These are phyloP conservation scores for Drosophila bocqueti DNA, from an alignment of 1,140 invertebrate genomes.

Conservation along the genomic window DNA sequence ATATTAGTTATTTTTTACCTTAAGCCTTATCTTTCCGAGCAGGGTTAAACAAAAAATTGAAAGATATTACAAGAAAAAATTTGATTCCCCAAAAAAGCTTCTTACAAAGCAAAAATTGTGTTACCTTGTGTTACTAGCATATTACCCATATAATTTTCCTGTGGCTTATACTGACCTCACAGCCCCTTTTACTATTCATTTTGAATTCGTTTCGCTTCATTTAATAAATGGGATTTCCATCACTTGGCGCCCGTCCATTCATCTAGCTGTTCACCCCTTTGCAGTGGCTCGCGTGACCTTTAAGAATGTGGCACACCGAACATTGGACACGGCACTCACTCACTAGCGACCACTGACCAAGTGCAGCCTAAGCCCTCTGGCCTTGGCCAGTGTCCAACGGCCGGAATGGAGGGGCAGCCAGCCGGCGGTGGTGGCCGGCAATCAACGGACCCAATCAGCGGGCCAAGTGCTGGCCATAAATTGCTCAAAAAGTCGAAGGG, in stretches of 20 bases:
- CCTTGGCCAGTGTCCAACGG: slow-evolving; percentile 58
- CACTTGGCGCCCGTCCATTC: slow-evolving; percentile 20
- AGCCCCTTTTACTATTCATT: slow-evolving; percentile 5
- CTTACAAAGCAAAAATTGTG: background rate
- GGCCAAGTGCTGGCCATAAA: slow-evolving; percentile 75
- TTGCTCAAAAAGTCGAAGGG: slow-evolving; percentile 78
- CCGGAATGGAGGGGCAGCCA: slow-evolving; percentile 17
- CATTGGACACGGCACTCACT: slow-evolving; percentile 13
- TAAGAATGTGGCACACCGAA: slow-evolving; percentile 63
- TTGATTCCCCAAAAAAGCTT: background rate
- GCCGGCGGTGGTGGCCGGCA: slow-evolving; percentile 44
- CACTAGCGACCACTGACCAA: slow-evolving; percentile 21
- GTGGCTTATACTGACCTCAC: background rate
- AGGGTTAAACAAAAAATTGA: too few species aligned
- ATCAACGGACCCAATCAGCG: slow-evolving; percentile 75
- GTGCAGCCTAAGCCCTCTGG: slow-evolving; percentile 67
- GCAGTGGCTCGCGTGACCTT: slow-evolving; percentile 62
- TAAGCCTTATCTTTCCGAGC: background rate
- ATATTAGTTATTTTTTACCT: background rate
- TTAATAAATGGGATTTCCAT: slow-evolving; percentile 52
- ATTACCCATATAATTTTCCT: background rate
- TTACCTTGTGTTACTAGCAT: background rate
- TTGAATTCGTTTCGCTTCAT: slow-evolving; percentile 47
- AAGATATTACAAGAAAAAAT: too few species aligned
- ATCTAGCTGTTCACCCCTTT: slow-evolving; percentile 12